A percentile compares a stretch with the other conserved stretches of the same genome.
Evolutionary conservation across 2,888 invertebrate genomes (phyloP).

Genomic region (Dugesia japonica): DNA sequence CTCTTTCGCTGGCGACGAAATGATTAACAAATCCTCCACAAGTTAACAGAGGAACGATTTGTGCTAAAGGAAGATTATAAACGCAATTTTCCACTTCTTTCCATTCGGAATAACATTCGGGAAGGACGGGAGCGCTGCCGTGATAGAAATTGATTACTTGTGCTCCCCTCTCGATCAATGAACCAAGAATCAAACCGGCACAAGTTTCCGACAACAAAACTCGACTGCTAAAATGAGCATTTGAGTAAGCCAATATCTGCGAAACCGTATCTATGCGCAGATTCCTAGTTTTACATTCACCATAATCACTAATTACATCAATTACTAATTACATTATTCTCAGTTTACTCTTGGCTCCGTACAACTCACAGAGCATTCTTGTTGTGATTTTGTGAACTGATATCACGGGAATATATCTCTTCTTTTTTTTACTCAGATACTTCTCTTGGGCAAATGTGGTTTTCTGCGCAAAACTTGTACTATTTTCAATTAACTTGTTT

Average conservation of each 20-base stretch:
- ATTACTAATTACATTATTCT: constrained; percentile 34
- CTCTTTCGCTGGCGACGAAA: background rate
- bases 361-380: constrained; percentile 65
- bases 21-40: background rate
- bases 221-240: constrained; percentile 56
- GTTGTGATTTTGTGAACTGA: constrained; percentile 62
- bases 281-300: constrained; percentile 48
- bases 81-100: background rate
- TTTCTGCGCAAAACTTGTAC: constrained; percentile 70
- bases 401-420: constrained; percentile 64
- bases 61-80: background rate
- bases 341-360: constrained; percentile 42
- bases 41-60: background rate
- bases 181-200: constrained; percentile 66
- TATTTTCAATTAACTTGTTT: constrained; percentile 70
- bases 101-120: background rate
- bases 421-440: constrained; percentile 78
- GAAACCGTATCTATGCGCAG: constrained; percentile 72
- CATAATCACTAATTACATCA: background rate
- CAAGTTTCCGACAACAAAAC: constrained; percentile 68
- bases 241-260: constrained; percentile 66
- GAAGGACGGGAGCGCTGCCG: constrained; percentile 16
- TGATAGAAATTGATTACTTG: constrained; percentile 23
- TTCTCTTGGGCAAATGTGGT: constrained; percentile 74
- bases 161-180: constrained; percentile 57